Evolutionary conservation across 1,140 invertebrate genomes (phyloP).

Genomic region (Archegozetes longisetosus): DNA sequence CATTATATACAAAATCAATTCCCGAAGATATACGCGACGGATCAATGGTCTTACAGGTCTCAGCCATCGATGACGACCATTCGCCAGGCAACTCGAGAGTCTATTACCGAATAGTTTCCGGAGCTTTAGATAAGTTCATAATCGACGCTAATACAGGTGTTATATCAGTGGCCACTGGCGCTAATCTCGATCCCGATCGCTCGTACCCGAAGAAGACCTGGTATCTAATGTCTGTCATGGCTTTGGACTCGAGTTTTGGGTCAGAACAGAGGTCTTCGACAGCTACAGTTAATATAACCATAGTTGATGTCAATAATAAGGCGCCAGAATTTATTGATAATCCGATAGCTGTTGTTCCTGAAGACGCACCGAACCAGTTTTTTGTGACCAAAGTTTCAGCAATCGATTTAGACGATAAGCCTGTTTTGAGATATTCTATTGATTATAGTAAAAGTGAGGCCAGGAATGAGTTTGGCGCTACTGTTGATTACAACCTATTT

Average conservation of each 20-base stretch:
- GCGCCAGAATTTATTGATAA: constrained; percentile 45
- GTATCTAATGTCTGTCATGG: constrained; percentile 39
- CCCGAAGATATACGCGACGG: constrained; percentile 63
- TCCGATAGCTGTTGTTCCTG: constrained; percentile 45
- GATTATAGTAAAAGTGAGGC: constrained; percentile 31
- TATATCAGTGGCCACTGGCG: constrained; percentile 66
- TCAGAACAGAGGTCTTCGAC: constrained; percentile 39
- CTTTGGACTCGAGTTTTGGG: constrained; percentile 71
- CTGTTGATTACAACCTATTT: constrained; percentile 22
- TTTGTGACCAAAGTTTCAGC: constrained; percentile 40
- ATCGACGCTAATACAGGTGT: constrained; percentile 63
- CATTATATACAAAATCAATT: constrained; percentile 51
- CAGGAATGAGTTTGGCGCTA: constrained; percentile 49
- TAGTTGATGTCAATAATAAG: constrained; percentile 83
- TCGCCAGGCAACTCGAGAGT: constrained; percentile 69
- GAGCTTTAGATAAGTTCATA: constrained; percentile 78
- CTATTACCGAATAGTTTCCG: constrained; percentile 68
- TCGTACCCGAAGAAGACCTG: constrained; percentile 48
- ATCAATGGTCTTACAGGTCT: constrained; percentile 53
- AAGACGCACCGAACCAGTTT: constrained; percentile 50
- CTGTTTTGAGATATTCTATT: constrained; percentile 53
- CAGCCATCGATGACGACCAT: constrained; percentile 63
- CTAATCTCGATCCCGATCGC: constrained; percentile 72
- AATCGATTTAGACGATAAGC: constrained; percentile 55
- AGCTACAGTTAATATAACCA: constrained; percentile 55